Evolutionary conservation across 2,888 invertebrate species (phyloP).

Genomic region (Cosmia pyralina): DNA sequence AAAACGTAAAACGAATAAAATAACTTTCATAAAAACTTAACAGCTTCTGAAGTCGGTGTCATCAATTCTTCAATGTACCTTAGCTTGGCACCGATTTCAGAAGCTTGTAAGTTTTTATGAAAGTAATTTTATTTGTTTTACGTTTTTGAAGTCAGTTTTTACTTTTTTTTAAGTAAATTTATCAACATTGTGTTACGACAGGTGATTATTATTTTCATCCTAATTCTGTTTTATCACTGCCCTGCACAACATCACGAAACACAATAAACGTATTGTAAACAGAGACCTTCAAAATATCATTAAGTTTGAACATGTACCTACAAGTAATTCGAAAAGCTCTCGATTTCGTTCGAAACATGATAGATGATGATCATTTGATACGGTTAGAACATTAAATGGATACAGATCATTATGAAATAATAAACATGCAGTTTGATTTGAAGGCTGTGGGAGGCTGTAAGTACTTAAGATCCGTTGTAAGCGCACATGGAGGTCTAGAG

Average conservation of each 20-base stretch:
- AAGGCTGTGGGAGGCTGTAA: constrained; percentile 28
- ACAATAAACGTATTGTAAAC: constrained; percentile 11
- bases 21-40: no score
- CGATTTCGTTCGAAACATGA: constrained; percentile 47
- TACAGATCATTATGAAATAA: constrained; percentile 46
- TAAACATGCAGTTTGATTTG: constrained; percentile 25
- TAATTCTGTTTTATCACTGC: background rate
- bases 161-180: no score
- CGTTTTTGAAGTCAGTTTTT: no score
- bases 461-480: background rate
- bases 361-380: constrained; percentile 58
- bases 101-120: no score
- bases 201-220: background rate
- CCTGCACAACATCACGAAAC: constrained; percentile 16
- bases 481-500: background rate
- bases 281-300: constrained; percentile 50
- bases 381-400: constrained; percentile 39
- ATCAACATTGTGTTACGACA: no score
- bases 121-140: no score
- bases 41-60: no score
- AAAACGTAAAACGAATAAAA: no score
- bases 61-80: no score
- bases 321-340: constrained; percentile 46
- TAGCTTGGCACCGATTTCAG: no score
- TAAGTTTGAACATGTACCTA: background rate